Base-by-base conservation (phyloP, 2,888 invertebrate genomes). In the Resseliella maxima region DNA sequence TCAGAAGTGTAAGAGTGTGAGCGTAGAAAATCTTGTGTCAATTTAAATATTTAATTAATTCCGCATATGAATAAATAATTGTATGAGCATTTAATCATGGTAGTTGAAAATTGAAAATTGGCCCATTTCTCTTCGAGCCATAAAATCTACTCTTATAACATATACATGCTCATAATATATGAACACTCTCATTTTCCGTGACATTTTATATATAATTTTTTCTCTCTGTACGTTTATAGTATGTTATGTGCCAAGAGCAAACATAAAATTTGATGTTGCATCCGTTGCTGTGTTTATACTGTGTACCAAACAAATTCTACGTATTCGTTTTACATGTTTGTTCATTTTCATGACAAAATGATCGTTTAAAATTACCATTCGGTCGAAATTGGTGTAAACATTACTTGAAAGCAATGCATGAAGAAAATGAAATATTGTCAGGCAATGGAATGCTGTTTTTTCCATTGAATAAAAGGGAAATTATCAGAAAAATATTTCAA, bases 41-140 rank as follows among this genome's bases (percentile, higher is more conserved):
- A 59, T 59, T 24, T 59, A 59, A 59, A 59, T 59, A 59, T 59
- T 59, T 59, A 59, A 59, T 59, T 59, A 59, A 59, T 59, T 59
- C 5, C n/a, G 24, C 24, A 59, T 59, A 59, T 59, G 24, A 59
- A 59, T 59, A 59, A 59, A 59, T 59, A 59, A 59, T 59, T 24
- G 2, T 3, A 24, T 59, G 59, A 24, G 24, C 5, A n/a, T 50
- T 50, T 50, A 12, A 18, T 10, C 21, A 18, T 50, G 50, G 5
- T 18, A 2, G 24, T 6, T 24, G 59, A n/a, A 59, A 15, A 59
- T n/a, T 59, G 24, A 59, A 59, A 59, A 59, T n/a, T 59, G 59
- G 59, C 59, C 59, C 59, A 59, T 59, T 59, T 59, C n/a, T 3
- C 59, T 59, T 59, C 24, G 5, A 24, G 5, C 15, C 59, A 24